Evolutionary conservation across 2,888 invertebrate species (phyloP).

Genomic region (Vandiemenella viatica): DNA sequence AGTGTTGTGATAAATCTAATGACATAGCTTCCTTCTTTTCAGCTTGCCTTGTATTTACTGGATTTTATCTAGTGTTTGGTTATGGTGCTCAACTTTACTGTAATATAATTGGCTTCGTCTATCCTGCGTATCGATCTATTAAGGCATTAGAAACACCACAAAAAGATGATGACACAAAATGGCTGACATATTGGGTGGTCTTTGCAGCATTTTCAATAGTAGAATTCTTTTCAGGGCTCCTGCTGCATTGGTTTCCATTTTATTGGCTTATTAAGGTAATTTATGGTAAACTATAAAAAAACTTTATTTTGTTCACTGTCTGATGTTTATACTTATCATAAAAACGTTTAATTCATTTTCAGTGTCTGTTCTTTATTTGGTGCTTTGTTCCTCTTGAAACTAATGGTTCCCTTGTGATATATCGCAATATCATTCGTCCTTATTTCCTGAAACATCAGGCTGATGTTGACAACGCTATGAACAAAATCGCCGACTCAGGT

Average conservation of each 20-base stretch:
- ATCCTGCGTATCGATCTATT: slow-evolving; percentile 89
- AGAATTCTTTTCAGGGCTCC: slow-evolving; percentile 86
- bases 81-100: slow-evolving; percentile 91
- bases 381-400: slow-evolving; percentile 69
- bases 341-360: slow-evolving; percentile 25
- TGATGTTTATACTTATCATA: too few species aligned
- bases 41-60: slow-evolving; percentile 64
- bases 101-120: slow-evolving; percentile 86
- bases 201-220: slow-evolving; percentile 84
- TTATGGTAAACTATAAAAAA: too few species aligned
- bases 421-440: slow-evolving; percentile 62
- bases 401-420: slow-evolving; percentile 71
- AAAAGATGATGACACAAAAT: slow-evolving; percentile 86
- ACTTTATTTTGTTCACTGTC: too few species aligned
- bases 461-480: slow-evolving; percentile 38
- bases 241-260: slow-evolving; percentile 83
- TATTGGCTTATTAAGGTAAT: slow-evolving; percentile 85
- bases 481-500: slow-evolving; percentile 34
- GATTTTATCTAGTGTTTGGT: slow-evolving; percentile 87
- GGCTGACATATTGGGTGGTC: slow-evolving; percentile 98
- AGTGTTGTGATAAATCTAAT: too few species aligned
- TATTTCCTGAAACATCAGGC: slow-evolving; percentile 66
- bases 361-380: slow-evolving; percentile 82
- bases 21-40: too few species aligned
- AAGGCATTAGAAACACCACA: slow-evolving; percentile 63